Evolutionary conservation across 2,113 vertebrate species (phyloP), one percentile per base, ranked within the genome.

Genomic region (Cebidichthys violaceus): DNA sequence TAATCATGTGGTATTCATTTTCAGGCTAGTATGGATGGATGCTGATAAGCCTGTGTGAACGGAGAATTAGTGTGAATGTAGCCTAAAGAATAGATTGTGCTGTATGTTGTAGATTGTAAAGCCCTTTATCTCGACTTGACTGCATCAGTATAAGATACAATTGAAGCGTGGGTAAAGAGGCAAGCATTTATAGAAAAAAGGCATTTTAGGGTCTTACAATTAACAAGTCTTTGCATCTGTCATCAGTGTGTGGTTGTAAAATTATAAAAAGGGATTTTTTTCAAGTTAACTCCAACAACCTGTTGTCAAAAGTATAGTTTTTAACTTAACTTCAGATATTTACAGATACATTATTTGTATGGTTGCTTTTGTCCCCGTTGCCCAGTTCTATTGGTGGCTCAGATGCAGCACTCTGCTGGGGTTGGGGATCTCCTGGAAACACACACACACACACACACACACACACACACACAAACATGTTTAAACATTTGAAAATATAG

Each of bases 311-410:
- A 77, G 8, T 13, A 3, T 13, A 3, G 18, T 10, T 68, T 65
- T 37, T 57, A 31, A 47, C 14, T 71, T 70, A 2, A 76, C 15
- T 50, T 76, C 4, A 18, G 15, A 18, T 67, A 73, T 55, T 41
- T 22, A 71, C n/a, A 61, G 33, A 73, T 31, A 37, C 4, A 18
- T 73, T 33, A 60, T 54, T 10, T 10, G 2, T 54, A 43, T 17
- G 17, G 31, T 22, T 47, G 20, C 2, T 71, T 70, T 69, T 55
- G 15, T 35, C 4, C 61, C 41, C 57, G 31, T 45, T 55, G 79
- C 31, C 82, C 60, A 79, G 17, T 41, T 90, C 90, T 31, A 80
- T 4, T 3, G 81, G 20, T n/a, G 80, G 35, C 39, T 86, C 89
- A 37, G 79, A 11, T 35, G 70, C 6, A 39, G 78, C 65, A 29